These are phyloP conservation scores for Rhadina sibilatrix DNA, from an alignment of 2,113 vertebrate species.

Conservation along the genomic window DNA sequence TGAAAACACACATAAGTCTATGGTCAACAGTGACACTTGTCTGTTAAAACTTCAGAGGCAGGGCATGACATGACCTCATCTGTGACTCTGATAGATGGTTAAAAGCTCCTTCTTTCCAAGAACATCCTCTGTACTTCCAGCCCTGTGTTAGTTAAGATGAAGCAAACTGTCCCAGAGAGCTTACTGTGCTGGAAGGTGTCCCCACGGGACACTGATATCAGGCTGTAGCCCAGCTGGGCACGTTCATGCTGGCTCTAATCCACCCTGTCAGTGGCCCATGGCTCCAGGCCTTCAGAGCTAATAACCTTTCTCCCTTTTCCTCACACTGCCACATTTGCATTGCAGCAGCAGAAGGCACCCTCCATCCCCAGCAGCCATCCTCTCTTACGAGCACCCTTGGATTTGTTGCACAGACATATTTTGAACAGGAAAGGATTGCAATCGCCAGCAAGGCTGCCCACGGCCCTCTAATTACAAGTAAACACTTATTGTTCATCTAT, in stretches of 20 bases:
- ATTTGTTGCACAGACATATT: neutral
- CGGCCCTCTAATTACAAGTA: neutral
- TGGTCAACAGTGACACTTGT: neutral
- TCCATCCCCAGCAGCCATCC: neutral
- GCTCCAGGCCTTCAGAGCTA: neutral
- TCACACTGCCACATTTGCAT: neutral
- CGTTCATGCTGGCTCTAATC: neutral
- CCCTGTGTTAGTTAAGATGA: neutral
- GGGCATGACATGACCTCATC: neutral
- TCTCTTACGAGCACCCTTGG: rapidly evolving
- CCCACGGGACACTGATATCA: rapidly evolving
- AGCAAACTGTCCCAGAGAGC: neutral
- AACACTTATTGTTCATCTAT: neutral
- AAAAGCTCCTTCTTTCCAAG: neutral
- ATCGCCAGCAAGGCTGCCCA: neutral
- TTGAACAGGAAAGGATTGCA: neutral
- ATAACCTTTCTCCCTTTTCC: neutral
- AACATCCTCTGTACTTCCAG: neutral
- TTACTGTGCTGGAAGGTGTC: neutral
- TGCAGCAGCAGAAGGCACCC: neutral
- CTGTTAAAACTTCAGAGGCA: neutral
- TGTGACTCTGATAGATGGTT: neutral
- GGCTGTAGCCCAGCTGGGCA: neutral
- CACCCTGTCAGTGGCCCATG: rapidly evolving
- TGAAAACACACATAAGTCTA: neutral